Conservation (phyloP, 2,888 invertebrate species). For the Macrosoma leucophasiata region DNA sequence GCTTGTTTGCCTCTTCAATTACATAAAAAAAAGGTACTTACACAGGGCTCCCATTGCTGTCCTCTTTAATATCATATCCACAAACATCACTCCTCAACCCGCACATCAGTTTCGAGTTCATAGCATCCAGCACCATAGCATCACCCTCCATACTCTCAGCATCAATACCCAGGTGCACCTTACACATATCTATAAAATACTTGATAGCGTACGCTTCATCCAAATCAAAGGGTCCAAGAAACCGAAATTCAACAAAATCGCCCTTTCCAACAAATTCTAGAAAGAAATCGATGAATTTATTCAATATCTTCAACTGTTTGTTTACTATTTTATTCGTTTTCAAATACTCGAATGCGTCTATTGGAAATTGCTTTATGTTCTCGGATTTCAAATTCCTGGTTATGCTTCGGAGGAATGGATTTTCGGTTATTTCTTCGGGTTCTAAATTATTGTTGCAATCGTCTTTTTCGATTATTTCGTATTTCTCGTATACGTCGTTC, state of each 20-base stretch:
- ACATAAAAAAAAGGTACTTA: too few relatives aligned
- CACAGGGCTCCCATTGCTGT: slow-evolving; percentile 39
- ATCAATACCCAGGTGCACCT: too few relatives aligned
- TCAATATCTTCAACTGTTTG: slow-evolving; percentile 5
- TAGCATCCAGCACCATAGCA: slow-evolving; percentile 11
- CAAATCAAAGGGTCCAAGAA: slow-evolving; percentile 38
- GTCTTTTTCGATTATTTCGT: too few relatives aligned
- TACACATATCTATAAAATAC: slow-evolving; percentile 32
- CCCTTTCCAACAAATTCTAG: slow-evolving; percentile 32
- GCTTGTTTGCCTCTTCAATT: too few relatives aligned
- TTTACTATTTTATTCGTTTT: neutral
- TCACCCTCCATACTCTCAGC: slow-evolving; percentile 16
- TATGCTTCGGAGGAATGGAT: too few relatives aligned
- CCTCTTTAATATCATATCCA: slow-evolving; percentile 29
- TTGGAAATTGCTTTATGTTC: too few relatives aligned
- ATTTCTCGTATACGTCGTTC: too few relatives aligned
- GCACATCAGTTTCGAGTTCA: slow-evolving; percentile 15
- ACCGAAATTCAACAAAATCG: slow-evolving; percentile 38
- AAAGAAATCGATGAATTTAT: slow-evolving; percentile 37
- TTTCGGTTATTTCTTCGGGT: too few relatives aligned
- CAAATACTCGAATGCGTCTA: too few relatives aligned
- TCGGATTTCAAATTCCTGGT: too few relatives aligned
- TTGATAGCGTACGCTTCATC: slow-evolving; percentile 33
- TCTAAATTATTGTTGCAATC: too few relatives aligned
- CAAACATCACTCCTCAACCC: slow-evolving; percentile 24